Percentiles rank a stretch among this genome's conserved stretches.
phyloP scores from a whole-genome alignment of 2,888 invertebrate species.

The Zaprionus bogoriensis region DNA sequence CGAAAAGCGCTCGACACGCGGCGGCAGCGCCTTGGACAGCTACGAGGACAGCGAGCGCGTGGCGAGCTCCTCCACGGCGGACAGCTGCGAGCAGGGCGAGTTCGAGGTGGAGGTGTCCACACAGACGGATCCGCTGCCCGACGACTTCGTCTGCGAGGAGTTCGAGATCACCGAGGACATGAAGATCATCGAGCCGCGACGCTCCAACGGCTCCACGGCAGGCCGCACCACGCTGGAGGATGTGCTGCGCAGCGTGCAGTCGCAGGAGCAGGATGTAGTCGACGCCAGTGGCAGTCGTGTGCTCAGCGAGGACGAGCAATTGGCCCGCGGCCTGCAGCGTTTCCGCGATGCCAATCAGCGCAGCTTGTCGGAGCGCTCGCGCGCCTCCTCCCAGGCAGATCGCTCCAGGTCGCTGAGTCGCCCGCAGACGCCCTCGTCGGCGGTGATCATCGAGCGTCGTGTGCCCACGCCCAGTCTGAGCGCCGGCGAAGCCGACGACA shows the following conservation, averaged over 20 bases:
- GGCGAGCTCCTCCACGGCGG: conserved; percentile 76
- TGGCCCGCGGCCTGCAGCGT: conserved; percentile 84
- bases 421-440: conserved; percentile 85
- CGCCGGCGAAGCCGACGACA: conserved; percentile 85
- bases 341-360: conserved; percentile 85
- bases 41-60: conserved; percentile 73
- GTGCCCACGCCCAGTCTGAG: conserved; percentile 86
- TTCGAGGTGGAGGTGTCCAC: conserved; percentile 88
- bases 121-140: conserved; percentile 92
- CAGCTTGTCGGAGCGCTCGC: conserved; percentile 85
- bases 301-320: conserved; percentile 84
- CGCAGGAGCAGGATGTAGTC: conserved; percentile 67
- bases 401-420: conserved; percentile 85
- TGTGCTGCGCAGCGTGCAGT: conserved; percentile 79
- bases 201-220: conserved; percentile 31
- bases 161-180: conserved; percentile 83
- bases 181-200: conserved; percentile 81
- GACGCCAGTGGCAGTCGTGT: conserved; percentile 58
- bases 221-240: conserved; percentile 81
- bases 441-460: conserved; percentile 85
- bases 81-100: conserved; percentile 75
- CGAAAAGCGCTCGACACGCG: conserved; percentile 83
- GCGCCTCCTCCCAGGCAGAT: conserved; percentile 85
- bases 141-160: conserved; percentile 88
- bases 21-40: conserved; percentile 71